These are phyloP conservation scores for Heliconius melpomene DNA, from an alignment of 1,140 invertebrate species.

Conservation along the genomic window DNA sequence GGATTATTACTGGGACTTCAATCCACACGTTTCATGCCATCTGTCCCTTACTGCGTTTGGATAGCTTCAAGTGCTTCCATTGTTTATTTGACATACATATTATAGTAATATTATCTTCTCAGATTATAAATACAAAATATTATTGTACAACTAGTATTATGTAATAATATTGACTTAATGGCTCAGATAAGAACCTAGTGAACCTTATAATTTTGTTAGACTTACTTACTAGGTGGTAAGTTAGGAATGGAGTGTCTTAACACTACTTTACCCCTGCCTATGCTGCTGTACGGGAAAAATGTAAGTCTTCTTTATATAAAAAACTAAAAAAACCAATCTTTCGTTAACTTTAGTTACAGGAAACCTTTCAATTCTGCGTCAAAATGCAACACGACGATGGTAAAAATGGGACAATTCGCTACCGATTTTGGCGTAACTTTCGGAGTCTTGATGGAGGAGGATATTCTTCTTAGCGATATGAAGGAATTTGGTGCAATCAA, in stretches of 20 bases:
- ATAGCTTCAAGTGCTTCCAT: background rate
- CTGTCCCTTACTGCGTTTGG: background rate
- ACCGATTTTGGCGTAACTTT: slow-evolving; percentile 90
- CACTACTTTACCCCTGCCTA: too few relatives aligned
- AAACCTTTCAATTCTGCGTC: slow-evolving; percentile 68
- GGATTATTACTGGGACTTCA: background rate
- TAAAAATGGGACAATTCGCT: slow-evolving; percentile 80
- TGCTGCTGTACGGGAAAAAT: too few relatives aligned
- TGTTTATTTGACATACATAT: background rate
- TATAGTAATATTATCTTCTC: background rate
- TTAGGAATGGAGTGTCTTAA: too few relatives aligned
- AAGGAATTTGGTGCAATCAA: slow-evolving; percentile 44
- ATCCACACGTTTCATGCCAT: background rate
- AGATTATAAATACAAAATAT: background rate
- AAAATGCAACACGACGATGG: slow-evolving; percentile 75
- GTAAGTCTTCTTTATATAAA: too few relatives aligned
- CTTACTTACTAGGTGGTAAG: too few relatives aligned
- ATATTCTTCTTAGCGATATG: slow-evolving; percentile 84
- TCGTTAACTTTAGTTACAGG: slow-evolving; percentile 58
- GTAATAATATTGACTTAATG: background rate
- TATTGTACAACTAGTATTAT: background rate
- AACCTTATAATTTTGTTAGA: too few relatives aligned
- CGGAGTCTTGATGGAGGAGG: slow-evolving; percentile 88
- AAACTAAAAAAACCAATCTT: too few relatives aligned
- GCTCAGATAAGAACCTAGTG: background rate